These are phyloP conservation scores for Pogonomyrmex californicus DNA, from an alignment of 1,140 invertebrate genomes.

Conservation along the genomic window DNA sequence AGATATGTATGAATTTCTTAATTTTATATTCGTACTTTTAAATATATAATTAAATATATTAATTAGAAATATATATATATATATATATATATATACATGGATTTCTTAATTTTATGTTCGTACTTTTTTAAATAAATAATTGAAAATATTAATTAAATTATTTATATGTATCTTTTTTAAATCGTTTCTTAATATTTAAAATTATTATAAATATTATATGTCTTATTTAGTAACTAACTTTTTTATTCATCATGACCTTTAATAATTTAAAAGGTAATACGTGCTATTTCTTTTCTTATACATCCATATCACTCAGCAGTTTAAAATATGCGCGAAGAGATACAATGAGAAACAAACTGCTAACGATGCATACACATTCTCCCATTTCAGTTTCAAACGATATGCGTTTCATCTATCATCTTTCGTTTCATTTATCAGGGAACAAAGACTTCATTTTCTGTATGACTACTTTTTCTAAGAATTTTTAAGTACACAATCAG, in stretches of 20 bases:
- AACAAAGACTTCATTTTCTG: slow-evolving; percentile 32
- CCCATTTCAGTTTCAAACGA: background rate
- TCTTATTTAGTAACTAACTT: background rate
- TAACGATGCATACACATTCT: background rate
- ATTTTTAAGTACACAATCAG: slow-evolving; percentile 37
- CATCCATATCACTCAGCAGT: background rate
- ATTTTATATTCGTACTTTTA: background rate
- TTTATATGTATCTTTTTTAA: background rate
- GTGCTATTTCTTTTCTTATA: background rate
- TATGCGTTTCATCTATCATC: background rate
- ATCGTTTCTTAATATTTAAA: background rate
- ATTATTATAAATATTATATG: slow-evolving; percentile 2
- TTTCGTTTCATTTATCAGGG: background rate
- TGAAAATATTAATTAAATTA: background rate
- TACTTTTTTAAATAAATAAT: slow-evolving; percentile 1
- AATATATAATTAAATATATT: background rate
- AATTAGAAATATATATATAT: background rate
- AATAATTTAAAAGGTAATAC: background rate
- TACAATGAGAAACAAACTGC: background rate
- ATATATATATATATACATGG: background rate
- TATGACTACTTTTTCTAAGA: slow-evolving; percentile 32
- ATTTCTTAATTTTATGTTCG: background rate
- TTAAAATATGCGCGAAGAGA: background rate
- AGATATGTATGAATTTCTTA: background rate
- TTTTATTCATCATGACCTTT: background rate